Conservation (phyloP, 1,140 invertebrate genomes). For the Agrilus planipennis region DNA sequence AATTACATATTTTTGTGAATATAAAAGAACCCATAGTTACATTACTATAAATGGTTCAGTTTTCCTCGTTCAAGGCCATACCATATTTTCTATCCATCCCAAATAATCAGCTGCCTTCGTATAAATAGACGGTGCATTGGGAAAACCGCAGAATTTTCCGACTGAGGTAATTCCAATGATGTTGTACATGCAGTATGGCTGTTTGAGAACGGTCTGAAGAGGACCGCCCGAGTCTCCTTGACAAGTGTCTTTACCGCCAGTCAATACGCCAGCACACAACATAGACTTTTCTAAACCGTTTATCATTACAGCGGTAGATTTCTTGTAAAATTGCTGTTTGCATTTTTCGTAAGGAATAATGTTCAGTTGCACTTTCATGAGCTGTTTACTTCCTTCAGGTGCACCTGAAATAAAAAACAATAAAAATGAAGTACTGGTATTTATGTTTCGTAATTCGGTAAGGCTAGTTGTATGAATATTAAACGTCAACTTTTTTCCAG, state of each 20-base stretch:
- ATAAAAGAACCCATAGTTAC: no score
- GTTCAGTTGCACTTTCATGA: constrained; percentile 16
- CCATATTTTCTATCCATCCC: constrained; percentile 46
- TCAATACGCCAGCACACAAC: constrained; percentile 55
- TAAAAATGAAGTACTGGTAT: not conserved
- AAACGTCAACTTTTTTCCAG: no score
- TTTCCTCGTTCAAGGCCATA: constrained; percentile 37
- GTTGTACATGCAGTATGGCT: constrained; percentile 51
- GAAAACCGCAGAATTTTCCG: constrained; percentile 41
- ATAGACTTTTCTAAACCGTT: constrained; percentile 42
- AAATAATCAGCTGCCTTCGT: constrained; percentile 45
- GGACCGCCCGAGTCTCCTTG: constrained; percentile 73
- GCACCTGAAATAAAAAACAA: constrained; percentile 9
- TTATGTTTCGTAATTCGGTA: no score
- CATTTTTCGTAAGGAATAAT: constrained; percentile 11
- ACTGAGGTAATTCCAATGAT: constrained; percentile 51
- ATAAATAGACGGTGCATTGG: constrained; percentile 45
- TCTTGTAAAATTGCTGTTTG: constrained; percentile 8
- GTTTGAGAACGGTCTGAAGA: constrained; percentile 38
- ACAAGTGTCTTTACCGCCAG: constrained; percentile 54
- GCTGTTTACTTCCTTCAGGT: constrained; percentile 8
- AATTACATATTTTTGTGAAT: no score
- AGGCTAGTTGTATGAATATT: no score
- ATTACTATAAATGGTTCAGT: no score
- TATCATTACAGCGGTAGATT: constrained; percentile 7